Conservation (phyloP, 1,140 invertebrate genomes). For the Meloidogyne hapla region DNA sequence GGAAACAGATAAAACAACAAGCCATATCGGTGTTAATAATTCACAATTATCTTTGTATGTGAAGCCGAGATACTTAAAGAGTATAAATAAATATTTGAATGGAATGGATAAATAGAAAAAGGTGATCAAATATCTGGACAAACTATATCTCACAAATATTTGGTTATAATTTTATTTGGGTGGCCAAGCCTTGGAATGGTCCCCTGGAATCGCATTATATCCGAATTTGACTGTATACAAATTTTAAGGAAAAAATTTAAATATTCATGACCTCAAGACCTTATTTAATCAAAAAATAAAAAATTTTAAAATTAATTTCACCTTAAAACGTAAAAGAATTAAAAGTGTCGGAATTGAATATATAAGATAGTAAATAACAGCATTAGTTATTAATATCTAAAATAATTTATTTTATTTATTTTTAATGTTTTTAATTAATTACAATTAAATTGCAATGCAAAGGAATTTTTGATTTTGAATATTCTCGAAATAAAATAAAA, state of each 20-base stretch:
- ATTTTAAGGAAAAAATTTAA: too few species aligned
- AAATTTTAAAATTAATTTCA: not conserved
- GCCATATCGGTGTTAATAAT: constrained; percentile 8
- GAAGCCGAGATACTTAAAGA: not conserved
- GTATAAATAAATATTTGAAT: not conserved
- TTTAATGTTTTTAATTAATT: not conserved
- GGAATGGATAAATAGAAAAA: too few species aligned
- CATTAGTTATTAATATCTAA: not conserved
- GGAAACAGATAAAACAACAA: not conserved
- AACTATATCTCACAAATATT: too few species aligned
- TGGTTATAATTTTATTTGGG: too few species aligned
- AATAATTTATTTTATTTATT: too few species aligned
- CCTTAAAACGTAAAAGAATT: constrained; percentile 9
- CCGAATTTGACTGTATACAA: too few species aligned
- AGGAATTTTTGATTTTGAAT: not conserved
- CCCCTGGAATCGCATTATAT: too few species aligned
- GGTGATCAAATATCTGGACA: too few species aligned
- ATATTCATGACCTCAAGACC: too few species aligned
- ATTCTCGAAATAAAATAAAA: not conserved
- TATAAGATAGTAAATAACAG: not conserved
- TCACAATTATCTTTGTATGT: not conserved
- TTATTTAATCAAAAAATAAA: not conserved
- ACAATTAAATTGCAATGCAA: constrained; percentile 10
- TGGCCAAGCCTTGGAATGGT: too few species aligned
- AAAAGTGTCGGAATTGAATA: not conserved